Evolutionary conservation across 1,140 invertebrate species (phyloP), one percentile per base, ranked within the genome.

Genomic region (Drosophila leontia): DNA sequence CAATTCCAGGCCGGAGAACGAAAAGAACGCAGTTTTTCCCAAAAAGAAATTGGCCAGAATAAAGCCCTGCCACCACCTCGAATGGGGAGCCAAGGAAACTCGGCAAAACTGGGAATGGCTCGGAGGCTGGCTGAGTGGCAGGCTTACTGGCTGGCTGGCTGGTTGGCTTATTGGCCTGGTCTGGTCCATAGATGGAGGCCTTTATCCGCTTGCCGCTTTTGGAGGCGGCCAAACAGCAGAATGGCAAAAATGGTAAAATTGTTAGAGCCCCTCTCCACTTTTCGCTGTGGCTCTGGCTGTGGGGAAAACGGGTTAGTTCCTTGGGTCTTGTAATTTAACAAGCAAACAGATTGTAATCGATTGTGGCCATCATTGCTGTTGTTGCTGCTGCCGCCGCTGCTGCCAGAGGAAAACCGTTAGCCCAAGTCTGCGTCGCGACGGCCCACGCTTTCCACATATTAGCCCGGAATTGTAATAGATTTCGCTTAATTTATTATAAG

Each of bases 301-400:
- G 41, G 45, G 39, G 56, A 69, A 76, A 86, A 83, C 83, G 75
- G 76, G 83, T 82, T 87, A 59, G 57, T 72, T 82, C 50, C 69
- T 82, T 67, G 64, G 80, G 75, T 78, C 80, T 87, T 85, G 84
- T 80, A 81, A 81, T 78, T 90, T 85, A 87, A 87, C 84, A 90
- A 87, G 84, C 85, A 78, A 75, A 77, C 85, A 81, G 85, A 87
- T 87, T 87, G 84, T 90, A 90, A 87, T 87, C 84, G 81, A 87
- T 85, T 87, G 85, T 72, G 57, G 64, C 57, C 63, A 59, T 50
- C 62, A 63, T 61, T 75, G 75, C 48, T 41, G 69, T 62, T 76
- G 55, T 55, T 48, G 67, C 47, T 26, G 45, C 45, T 26, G 45
- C 45, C 3, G 23, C 45, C 15, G 47, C 45, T 26, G 48, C 29